Evolutionary conservation across 2,888 invertebrate genomes (phyloP), one percentile per base, ranked within the genome.

Genomic region (Athetis lepigone): DNA sequence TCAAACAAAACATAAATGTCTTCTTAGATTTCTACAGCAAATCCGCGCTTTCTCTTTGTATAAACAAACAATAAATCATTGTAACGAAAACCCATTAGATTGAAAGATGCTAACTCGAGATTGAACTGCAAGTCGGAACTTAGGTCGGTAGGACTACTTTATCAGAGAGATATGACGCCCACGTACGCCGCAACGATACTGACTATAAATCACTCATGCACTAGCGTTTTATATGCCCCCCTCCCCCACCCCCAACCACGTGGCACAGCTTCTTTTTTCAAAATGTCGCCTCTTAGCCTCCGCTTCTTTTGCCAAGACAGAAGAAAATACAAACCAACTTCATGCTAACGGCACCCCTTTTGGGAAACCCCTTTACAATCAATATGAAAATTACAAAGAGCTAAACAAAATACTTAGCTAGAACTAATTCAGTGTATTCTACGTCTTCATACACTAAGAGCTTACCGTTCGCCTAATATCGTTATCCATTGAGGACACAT

Each of bases 11-110:
- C 75, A 81, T 68, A 78, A 77, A 77, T 79, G 68, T 69, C 76
- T n/a, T n/a, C n/a, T n/a, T n/a, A n/a, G n/a, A 70, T 66, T 72
- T 69, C 52, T 67, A 77, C 69, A 80, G 79, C 76, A 80, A 81
- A 81, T 78, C 79, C 74, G 59, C 63, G 79, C 86, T 87, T 86
- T 87, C 86, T 79, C 83, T 78, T 78, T 80, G 79, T 80, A 86
- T 85, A 89, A 89, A 89, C 88, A 89, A 87, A 87, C 75, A 77
- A 83, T 90, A 88, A 85, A 89, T 89, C 88, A 89, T 82, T 64
- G 72, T 64, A 78, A 84, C 82, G 77, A 82, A 85, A 79, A 85
- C 72, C 86, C 84, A 88, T 89, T 88, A 85, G 78, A 88, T 83
- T 81, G 81, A 82, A 80, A 86, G 86, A 87, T 85, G 81, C 81